phyloP scores from a whole-genome alignment of 2,797 vertebrate species.

The Eurystomus glaucurus region DNA sequence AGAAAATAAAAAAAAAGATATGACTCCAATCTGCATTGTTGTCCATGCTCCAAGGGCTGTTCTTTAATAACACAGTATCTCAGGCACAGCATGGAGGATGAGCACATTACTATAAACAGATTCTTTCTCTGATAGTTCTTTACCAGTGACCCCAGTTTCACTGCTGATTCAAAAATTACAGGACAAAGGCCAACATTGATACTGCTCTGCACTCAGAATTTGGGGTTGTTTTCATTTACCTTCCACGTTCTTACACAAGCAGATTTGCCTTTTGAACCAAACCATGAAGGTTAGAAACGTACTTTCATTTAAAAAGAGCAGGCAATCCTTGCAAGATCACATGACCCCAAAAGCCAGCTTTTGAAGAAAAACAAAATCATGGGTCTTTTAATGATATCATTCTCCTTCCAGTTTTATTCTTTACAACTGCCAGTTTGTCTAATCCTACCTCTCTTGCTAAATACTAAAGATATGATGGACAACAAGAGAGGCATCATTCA shows the following conservation, averaged over 20 bases:
- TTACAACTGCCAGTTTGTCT: background rate
- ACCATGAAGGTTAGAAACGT: background rate
- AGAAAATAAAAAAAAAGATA: background rate
- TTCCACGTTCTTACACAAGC: background rate
- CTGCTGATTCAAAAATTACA: background rate
- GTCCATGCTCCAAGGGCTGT: background rate
- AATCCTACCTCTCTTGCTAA: background rate
- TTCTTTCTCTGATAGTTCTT: background rate
- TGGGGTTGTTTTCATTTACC: background rate
- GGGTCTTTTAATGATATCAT: background rate
- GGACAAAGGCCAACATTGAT: background rate
- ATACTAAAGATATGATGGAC: background rate
- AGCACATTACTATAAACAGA: background rate
- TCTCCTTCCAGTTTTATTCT: background rate
- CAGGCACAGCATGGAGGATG: background rate
- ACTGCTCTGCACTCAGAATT: background rate
- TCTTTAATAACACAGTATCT: background rate
- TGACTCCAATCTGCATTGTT: background rate
- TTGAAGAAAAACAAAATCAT: background rate
- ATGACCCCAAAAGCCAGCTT: background rate
- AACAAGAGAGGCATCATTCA: background rate
- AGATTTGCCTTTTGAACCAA: background rate
- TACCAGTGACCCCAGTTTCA: background rate
- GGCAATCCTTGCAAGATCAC: background rate
- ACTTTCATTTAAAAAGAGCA: background rate